A percentile compares a stretch with the other conserved stretches of the same genome.
These are phyloP conservation scores for Amniataba percoides DNA, from an alignment of 2,797 vertebrate species.

Conservation along the genomic window DNA sequence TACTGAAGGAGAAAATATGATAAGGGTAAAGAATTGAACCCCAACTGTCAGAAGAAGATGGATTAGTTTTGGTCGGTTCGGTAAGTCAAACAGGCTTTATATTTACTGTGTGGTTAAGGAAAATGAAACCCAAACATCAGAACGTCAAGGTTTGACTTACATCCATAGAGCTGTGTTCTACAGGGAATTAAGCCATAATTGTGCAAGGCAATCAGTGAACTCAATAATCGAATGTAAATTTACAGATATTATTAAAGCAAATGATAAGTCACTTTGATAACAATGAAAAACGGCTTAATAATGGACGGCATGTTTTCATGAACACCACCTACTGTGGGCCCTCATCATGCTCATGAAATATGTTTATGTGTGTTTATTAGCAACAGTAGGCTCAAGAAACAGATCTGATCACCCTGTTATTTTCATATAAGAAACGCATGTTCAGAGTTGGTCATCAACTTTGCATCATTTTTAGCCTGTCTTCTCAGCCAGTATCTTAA, in stretches of 20 bases:
- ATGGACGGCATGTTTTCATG: neutral
- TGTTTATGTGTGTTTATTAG: neutral
- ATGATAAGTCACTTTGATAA: neutral
- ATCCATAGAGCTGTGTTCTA: constrained; percentile 27
- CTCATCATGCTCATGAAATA: neutral
- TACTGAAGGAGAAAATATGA: constrained; percentile 77
- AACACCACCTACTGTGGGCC: neutral
- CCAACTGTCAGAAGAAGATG: constrained; percentile 74
- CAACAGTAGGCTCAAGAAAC: too few relatives aligned
- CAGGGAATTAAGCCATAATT: constrained; percentile 19
- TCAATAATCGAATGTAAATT: constrained; percentile 30
- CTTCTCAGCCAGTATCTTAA: too few relatives aligned
- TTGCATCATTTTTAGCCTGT: neutral
- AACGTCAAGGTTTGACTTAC: constrained; percentile 16
- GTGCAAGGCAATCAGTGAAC: constrained; percentile 6
- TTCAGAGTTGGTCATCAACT: neutral
- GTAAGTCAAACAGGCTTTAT: constrained; percentile 63
- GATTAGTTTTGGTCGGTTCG: constrained; percentile 71
- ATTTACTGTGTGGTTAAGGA: constrained; percentile 60
- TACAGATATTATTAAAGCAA: neutral
- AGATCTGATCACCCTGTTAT: neutral
- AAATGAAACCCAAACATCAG: constrained; percentile 64
- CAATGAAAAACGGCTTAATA: constrained; percentile 7
- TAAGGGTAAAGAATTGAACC: constrained; percentile 71
- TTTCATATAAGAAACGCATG: neutral